Percentiles rank a stretch among this genome's conserved stretches.
These are phyloP conservation scores for Syngnathus acus DNA, from an alignment of 2,797 vertebrate genomes.

Conservation along the genomic window DNA sequence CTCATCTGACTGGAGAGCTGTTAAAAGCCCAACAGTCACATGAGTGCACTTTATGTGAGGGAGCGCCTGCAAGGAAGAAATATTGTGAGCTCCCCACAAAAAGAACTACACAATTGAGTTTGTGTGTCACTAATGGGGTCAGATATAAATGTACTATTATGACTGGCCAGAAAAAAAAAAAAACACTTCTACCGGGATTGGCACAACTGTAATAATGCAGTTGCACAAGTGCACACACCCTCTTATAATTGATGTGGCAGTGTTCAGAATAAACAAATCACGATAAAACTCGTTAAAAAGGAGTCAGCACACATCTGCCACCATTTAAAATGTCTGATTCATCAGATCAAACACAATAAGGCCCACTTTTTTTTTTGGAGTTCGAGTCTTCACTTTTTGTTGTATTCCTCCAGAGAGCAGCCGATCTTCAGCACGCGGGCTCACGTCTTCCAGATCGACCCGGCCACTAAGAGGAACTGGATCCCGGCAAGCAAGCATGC, in stretches of 20 bases:
- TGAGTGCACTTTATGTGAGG: background rate
- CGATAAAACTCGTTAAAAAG: too few relatives aligned
- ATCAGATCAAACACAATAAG: background rate
- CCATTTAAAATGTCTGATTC: background rate
- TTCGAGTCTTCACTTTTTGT: constrained; percentile 7
- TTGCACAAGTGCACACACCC: background rate
- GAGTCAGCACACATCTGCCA: too few relatives aligned
- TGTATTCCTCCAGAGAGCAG: constrained; percentile 78
- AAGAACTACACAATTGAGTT: constrained; percentile 23
- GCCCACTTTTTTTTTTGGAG: background rate
- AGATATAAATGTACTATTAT: constrained; percentile 42
- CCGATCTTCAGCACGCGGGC: constrained; percentile 92
- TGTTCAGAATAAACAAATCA: too few relatives aligned
- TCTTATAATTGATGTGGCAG: background rate
- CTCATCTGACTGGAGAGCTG: constrained; percentile 16
- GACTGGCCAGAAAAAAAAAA: constrained; percentile 40
- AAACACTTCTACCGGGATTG: constrained; percentile 33
- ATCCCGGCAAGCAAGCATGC: constrained; percentile 95
- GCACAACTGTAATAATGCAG: background rate
- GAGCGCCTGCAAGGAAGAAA: background rate
- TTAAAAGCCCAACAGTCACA: constrained; percentile 15
- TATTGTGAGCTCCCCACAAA: background rate
- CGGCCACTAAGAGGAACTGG: constrained; percentile 91
- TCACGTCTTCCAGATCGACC: constrained; percentile 96
- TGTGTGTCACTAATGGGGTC: constrained; percentile 55